phyloP scores from a whole-genome alignment of 2,797 vertebrate species.

The Clarias laeviceps region DNA sequence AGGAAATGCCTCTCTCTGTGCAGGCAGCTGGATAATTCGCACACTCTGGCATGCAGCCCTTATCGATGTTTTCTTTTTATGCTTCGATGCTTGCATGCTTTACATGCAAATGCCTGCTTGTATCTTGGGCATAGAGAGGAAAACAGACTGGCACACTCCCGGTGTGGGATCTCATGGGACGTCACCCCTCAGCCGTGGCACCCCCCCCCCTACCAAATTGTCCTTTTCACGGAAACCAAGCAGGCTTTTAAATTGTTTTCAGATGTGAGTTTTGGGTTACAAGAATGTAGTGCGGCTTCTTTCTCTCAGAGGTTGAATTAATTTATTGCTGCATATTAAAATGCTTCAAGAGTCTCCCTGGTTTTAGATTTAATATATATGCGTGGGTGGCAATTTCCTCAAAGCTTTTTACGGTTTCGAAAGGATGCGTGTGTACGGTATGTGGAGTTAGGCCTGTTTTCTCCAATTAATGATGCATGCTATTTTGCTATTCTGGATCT shows the following conservation, averaged over 20 bases:
- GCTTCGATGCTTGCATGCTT: constrained; percentile 55
- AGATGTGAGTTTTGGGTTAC: constrained; percentile 71
- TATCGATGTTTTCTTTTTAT: constrained; percentile 52
- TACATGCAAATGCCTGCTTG: constrained; percentile 60
- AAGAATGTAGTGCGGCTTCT: constrained; percentile 65
- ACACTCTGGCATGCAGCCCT: constrained; percentile 46
- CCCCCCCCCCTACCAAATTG: constrained; percentile 68
- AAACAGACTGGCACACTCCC: constrained; percentile 64
- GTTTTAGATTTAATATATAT: constrained; percentile 53
- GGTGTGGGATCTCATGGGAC: constrained; percentile 40
- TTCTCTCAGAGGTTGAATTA: constrained; percentile 67
- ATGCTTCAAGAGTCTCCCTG: constrained; percentile 57
- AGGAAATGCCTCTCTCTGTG: not conserved
- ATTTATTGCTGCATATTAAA: constrained; percentile 67
- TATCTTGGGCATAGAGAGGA: constrained; percentile 56
- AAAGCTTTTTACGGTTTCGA: constrained; percentile 22
- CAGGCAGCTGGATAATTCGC: constrained; percentile 20
- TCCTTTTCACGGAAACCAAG: constrained; percentile 73
- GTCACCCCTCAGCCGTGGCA: constrained; percentile 56
- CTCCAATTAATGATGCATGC: constrained; percentile 29
- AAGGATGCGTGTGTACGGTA: constrained; percentile 27
- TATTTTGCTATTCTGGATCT: constrained; percentile 16
- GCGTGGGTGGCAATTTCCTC: constrained; percentile 47
- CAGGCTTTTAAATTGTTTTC: constrained; percentile 75
- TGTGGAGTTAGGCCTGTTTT: constrained; percentile 19